These are phyloP conservation scores for Xiphophorus hellerii DNA, from an alignment of 2,113 vertebrate species.

Conservation along the genomic window DNA sequence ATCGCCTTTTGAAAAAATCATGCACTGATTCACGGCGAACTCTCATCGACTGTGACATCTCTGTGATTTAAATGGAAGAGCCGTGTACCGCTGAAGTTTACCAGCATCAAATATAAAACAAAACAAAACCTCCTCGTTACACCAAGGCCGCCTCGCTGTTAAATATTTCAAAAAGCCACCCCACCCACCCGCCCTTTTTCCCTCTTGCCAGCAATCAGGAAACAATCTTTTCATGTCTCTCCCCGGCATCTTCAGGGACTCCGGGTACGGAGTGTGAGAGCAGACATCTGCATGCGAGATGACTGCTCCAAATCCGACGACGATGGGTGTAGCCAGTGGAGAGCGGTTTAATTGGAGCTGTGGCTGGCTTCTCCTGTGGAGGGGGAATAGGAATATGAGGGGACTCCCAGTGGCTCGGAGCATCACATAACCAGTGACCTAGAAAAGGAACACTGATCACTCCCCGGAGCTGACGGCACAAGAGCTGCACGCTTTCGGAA, in stretches of 20 bases:
- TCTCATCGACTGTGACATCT: conserved; percentile 71
- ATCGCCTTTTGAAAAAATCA: conserved; percentile 51
- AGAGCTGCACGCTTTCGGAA: conserved; percentile 52
- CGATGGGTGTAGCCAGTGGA: conserved; percentile 59
- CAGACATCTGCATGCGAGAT: conserved; percentile 75
- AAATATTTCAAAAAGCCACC: conserved; percentile 79
- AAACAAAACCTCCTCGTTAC: conserved; percentile 75
- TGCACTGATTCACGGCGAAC: conserved; percentile 49
- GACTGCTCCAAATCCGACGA: conserved; percentile 76
- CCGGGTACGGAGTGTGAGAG: conserved; percentile 58
- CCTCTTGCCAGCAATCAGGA: conserved; percentile 76
- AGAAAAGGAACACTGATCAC: conserved; percentile 81
- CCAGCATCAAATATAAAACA: conserved; percentile 77
- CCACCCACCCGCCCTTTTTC: conserved; percentile 33
- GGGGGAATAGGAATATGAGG: conserved; percentile 57
- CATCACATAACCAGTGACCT: conserved; percentile 79
- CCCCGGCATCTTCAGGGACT: conserved; percentile 73
- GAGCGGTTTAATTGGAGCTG: conserved; percentile 76
- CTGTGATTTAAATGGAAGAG: conserved; percentile 77
- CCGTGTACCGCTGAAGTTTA: conserved; percentile 74
- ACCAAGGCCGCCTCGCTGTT: conserved; percentile 63
- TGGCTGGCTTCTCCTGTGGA: conserved; percentile 57
- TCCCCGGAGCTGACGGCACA: conserved; percentile 70
- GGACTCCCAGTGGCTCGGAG: conserved; percentile 72
- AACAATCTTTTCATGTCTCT: conserved; percentile 79